A percentile compares a stretch with the other conserved stretches of the same genome.
phyloP scores from a whole-genome alignment of 2,888 invertebrate species.

The Sarcophaga subvicina region DNA sequence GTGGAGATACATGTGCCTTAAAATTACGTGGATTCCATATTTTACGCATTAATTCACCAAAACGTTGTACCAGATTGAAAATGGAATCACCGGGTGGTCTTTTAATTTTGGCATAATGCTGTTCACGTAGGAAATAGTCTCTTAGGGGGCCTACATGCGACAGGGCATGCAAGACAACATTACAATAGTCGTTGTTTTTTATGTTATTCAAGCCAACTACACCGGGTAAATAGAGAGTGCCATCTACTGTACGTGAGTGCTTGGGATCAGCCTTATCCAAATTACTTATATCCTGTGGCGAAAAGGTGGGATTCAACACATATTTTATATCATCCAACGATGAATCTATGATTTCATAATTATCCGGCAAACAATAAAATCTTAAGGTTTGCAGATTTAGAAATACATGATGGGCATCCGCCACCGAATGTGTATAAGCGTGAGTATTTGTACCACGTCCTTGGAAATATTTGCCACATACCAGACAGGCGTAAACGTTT shows the following conservation, averaged over 20 bases:
- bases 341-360: conserved; percentile 99
- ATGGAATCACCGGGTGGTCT: conserved; percentile 97
- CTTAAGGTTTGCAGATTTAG: conserved; percentile 97
- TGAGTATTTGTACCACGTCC: conserved; percentile 98
- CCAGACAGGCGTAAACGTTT: conserved; percentile 99
- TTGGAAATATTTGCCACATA: conserved; percentile 99
- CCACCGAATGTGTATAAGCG: conserved; percentile 99
- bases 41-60: conserved; percentile 97
- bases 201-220: conserved; percentile 99
- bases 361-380: conserved; percentile 99
- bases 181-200: conserved; percentile 99
- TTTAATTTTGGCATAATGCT: conserved; percentile 93
- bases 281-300: conserved; percentile 89
- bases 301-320: conserved; percentile 98
- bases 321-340: conserved; percentile 99
- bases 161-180: conserved; percentile 97
- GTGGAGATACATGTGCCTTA: conserved; percentile 99
- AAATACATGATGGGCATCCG: conserved; percentile 98
- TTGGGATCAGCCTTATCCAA: conserved; percentile 87
- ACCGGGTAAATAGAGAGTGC: conserved; percentile 97
- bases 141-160: conserved; percentile 97
- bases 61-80: conserved; percentile 93
- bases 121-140: conserved; percentile 96
- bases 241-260: conserved; percentile 96
- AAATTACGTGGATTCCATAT: conserved; percentile 99